Base-by-base conservation (phyloP, 92 coral and sea anemone genomes). In the Palythoa caribaeorum region DNA sequence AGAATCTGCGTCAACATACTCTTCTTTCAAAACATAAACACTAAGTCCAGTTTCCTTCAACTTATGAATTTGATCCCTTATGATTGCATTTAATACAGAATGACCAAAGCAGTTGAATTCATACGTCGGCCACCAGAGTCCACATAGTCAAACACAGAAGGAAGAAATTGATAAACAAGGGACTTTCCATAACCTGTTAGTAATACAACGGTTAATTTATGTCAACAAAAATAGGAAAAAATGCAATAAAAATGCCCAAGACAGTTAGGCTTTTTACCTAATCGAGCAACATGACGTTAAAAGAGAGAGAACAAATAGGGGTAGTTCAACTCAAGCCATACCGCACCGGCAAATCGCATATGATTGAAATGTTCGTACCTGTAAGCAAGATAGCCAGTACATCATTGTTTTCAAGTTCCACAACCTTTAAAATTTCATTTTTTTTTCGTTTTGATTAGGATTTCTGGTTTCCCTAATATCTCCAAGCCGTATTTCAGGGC, bases 21-120 rank as follows among this genome's bases (percentile, higher is more conserved):
- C 88, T 21, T 76, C 91, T 74, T 88, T 88, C 38, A 88, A 76
- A 80, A 88, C 48, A 88, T 88, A 89, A 47, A 37, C 87, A n/a
- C 73, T 88, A 74, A 83, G 80, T 14, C 88, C 91, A 38, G 57
- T 20, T 38, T 89, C 91, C 71, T 63, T 47, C 47, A 83, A 20
- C 81, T 89, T 74, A 15, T 20, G 7, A 72, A 89, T 77, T 68
- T 89, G 88, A 83, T 83, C 92, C 50, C 84, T 73, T n/a, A 89
- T 89, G 47, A 83, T 35, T 6, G 88, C 92, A 77, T 84, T 84
- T 6, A 89, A 78, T 8, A 79, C 89, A 28, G 92, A 37, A 77
- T 51, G 11, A 89, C 89, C 21, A 89, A 21, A 9, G 84, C 85
- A 84, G 78, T 77, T 9, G 85, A 76, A 44, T 76, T 65, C 14